Evolutionary conservation across 2,888 invertebrate genomes (phyloP).

Genomic region (Theretra japonica): DNA sequence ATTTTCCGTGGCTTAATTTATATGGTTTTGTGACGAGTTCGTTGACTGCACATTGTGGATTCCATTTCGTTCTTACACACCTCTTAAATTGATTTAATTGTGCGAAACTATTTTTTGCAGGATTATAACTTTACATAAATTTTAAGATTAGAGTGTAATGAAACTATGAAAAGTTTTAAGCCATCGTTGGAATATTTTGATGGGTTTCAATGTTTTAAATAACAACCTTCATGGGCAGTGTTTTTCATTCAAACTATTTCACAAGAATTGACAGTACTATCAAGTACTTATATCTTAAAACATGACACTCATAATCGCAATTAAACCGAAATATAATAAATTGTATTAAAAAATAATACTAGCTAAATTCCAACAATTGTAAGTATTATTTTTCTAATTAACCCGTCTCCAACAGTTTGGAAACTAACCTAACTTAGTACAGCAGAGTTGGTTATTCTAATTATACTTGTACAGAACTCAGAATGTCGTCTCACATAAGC

Average conservation of each 20-base stretch:
- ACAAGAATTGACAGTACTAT: background rate
- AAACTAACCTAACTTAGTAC: background rate
- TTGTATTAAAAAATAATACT: too few relatives aligned
- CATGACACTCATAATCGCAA: background rate
- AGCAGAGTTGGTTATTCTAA: slow-evolving; percentile 4
- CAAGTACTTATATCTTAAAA: background rate
- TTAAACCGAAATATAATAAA: too few relatives aligned
- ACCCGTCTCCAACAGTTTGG: background rate
- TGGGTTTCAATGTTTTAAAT: too few relatives aligned
- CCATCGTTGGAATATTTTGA: too few relatives aligned
- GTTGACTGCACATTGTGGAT: slow-evolving; percentile 16
- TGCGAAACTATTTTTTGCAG: background rate
- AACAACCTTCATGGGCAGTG: background rate
- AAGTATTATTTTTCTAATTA: background rate
- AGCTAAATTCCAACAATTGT: background rate
- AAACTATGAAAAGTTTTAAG: too few relatives aligned
- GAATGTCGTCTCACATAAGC: slow-evolving; percentile 4
- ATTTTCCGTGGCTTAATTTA: slow-evolving; percentile 24
- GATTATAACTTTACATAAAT: too few relatives aligned
- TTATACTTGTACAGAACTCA: slow-evolving; percentile 13
- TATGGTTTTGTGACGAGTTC: slow-evolving; percentile 13
- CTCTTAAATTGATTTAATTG: background rate
- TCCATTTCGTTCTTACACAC: background rate
- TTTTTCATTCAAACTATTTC: background rate
- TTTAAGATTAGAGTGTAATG: too few relatives aligned